Conservation (phyloP, 2,797 vertebrate species). For the Propithecus perrieri region DNA sequence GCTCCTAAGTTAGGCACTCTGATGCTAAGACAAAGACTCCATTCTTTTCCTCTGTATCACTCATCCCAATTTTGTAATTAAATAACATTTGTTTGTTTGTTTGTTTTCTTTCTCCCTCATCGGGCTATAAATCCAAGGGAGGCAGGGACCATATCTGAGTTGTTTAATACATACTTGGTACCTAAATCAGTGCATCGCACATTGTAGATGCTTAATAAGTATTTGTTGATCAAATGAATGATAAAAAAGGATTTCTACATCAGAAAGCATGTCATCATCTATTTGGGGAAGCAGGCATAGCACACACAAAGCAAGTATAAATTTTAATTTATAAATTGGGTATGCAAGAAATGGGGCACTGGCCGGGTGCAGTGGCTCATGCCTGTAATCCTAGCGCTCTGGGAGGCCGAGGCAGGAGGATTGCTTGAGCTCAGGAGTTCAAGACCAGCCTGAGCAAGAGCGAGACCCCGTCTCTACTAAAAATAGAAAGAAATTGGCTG, state of each 20-base stretch:
- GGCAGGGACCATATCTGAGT: background rate
- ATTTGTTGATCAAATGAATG: background rate
- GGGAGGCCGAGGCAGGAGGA: too few relatives aligned
- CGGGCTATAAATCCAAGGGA: background rate
- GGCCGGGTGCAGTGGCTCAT: too few relatives aligned
- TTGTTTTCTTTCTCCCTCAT: background rate
- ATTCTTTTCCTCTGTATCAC: background rate
- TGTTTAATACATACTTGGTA: background rate
- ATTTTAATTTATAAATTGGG: background rate
- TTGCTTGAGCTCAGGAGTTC: too few relatives aligned
- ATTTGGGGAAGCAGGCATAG: background rate
- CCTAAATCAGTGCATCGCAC: background rate
- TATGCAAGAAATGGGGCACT: background rate
- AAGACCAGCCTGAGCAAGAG: too few relatives aligned
- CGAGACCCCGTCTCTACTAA: too few relatives aligned
- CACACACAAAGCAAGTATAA: background rate
- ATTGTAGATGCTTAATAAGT: background rate
- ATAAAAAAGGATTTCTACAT: background rate
- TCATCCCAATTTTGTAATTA: background rate
- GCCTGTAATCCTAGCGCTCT: too few relatives aligned
- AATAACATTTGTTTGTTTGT: background rate
- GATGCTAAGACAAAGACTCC: background rate
- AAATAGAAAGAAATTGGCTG: too few relatives aligned
- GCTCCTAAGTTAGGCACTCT: background rate
- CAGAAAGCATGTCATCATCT: background rate